Base-by-base conservation (phyloP, 2,888 invertebrate species). In the Agriopis leucophaearia region DNA sequence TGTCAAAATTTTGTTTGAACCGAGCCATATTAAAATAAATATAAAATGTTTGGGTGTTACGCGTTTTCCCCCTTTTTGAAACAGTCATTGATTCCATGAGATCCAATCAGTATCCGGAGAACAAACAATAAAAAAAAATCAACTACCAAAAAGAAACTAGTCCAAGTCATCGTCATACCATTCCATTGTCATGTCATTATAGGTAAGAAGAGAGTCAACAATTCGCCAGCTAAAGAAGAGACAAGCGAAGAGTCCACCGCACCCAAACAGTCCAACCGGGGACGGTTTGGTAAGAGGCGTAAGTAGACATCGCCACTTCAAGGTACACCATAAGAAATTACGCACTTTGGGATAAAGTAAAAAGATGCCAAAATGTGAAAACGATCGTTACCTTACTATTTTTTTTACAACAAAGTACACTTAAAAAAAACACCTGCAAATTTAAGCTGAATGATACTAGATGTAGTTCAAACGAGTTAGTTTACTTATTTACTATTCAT, bases 251-350 rank as follows among this genome's bases (percentile, higher is more conserved):
- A 91, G 0, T 83, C 75, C 0, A 82, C 87, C 1, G 74, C 87
- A 5, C 74, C 84, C 18, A 93, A 71, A 65, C 70, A 92, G 61
- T 87, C 90, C 42, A 88, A 78, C 78, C 87, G 90, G 75, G 88
- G 86, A 56, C 86, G 94, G 66, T 94, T 94, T 78, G 89, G 89
- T 74, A 88, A 60, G 58, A 62, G 85, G 83, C 91, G 93, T 94
- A 87, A 87, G 92, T 87, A 72, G 45, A 70, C 70, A 68, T 50
- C 72, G 70, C 60, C 67, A 66, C 65, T 54, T 45, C 71, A 72
- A 75, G 75, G 74, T 75, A 75, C 66, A 66, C 48, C 67, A 44
- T 52, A 48, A 16, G 27, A 59, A 50, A 59, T 55, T 45, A 56
- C 8, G 48, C 59, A 64, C 55, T 63, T 64, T 45, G 66, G 63